Conservation (phyloP, 1,140 invertebrate species). For the Aphaenogaster ashmeadi region DNA sequence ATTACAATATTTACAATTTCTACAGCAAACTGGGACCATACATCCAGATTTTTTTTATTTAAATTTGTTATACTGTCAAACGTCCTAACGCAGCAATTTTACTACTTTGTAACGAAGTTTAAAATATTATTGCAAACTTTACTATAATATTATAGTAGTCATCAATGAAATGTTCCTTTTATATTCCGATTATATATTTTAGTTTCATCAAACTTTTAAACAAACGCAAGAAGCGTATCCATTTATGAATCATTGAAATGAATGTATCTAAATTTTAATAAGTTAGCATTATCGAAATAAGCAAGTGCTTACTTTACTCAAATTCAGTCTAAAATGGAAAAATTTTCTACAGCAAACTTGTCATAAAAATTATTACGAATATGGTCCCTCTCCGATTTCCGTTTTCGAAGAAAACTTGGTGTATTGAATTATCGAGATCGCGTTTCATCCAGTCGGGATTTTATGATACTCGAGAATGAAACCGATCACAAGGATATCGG, state of each 20-base stretch:
- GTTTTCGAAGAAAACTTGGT: not conserved
- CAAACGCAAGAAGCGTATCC: not conserved
- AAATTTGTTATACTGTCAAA: slow-evolving; percentile 12
- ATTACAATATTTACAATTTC: not conserved
- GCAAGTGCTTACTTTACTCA: slow-evolving; percentile 22
- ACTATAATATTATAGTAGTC: not conserved
- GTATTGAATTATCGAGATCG: not conserved
- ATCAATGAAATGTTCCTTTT: not conserved
- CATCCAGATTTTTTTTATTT: slow-evolving; percentile 15
- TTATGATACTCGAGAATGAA: slow-evolving; percentile 17
- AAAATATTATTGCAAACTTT: slow-evolving; percentile 2
- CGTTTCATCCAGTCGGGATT: not conserved
- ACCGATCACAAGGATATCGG: not conserved
- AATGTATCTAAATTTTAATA: slow-evolving; percentile 5
- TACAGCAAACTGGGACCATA: too few species aligned
- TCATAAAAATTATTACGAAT: not conserved
- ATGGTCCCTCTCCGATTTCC: not conserved
- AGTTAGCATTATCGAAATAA: slow-evolving; percentile 54
- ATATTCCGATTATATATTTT: not conserved
- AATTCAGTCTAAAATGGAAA: slow-evolving; percentile 23
- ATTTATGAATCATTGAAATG: not conserved
- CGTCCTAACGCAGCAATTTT: not conserved
- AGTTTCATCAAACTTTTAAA: not conserved
- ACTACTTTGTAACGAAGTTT: not conserved
- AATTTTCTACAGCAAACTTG: not conserved